Base-by-base conservation (phyloP, 2,888 invertebrate species). In the Tipula vernalis region DNA sequence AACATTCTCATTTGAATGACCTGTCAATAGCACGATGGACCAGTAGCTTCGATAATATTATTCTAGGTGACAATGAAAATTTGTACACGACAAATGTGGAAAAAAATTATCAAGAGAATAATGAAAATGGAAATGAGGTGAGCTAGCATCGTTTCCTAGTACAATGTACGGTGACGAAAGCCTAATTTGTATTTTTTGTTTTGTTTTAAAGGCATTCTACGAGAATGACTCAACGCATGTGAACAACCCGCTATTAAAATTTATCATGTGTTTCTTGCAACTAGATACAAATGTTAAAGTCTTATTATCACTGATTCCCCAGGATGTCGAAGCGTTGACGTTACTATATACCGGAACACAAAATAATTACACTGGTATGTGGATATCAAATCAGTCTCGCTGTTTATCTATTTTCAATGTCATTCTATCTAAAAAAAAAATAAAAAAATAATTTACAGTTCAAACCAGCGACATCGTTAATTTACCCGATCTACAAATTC, bases 21-120 rank as follows among this genome's bases (percentile, higher is more conserved):
- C 91, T 93, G 85, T 92, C 93, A 86, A 92, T 94, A 87, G 92
- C 93, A 42, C 91, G 93, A 89, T 94, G 93, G 91, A 92, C 93
- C 88, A 90, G 91, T 87, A 90, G 89, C 86, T 42, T 87, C 83
- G 89, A 90, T n/a, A 85, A 85, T 1, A 28, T 28, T 28, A 28
- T 71, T 71, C 2, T 71, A 71, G 8, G 28, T 18, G 71, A 71
- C 28, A 71, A 18, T 10, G 71, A 71, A 71, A 18, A 71, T 12
- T 71, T 71, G 10, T 71, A 71, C 28, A 71, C 51, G 12, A 51
- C 71, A 28, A 71, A 36, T 4, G 28, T 28, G 12, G 15, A 41
- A 86, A 47, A 83, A 3, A 13, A 85, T 42, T 89, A 88, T n/a
- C 88, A 89, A 87, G 84, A 88, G 41, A 86, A 89, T n/a, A 89